phyloP scores from a whole-genome alignment of 2,113 vertebrate genomes.

The Mellivora capensis region DNA sequence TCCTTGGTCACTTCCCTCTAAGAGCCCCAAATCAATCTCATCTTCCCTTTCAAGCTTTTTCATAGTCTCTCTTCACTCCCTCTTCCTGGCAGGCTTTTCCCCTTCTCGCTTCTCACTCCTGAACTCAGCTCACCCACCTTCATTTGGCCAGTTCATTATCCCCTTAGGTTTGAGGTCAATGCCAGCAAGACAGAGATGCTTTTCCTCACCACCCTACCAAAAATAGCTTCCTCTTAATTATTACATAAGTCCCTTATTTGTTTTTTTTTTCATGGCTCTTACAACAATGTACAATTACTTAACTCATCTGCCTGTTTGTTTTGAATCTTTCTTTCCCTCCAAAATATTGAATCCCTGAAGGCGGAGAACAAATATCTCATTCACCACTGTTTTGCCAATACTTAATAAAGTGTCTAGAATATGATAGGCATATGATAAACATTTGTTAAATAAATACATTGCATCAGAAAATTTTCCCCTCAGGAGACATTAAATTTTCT shows the following conservation, averaged over 20 bases:
- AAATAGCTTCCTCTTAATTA: not conserved
- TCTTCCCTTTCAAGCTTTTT: not conserved
- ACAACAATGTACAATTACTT: not conserved
- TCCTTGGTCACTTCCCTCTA: not conserved
- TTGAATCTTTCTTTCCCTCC: not conserved
- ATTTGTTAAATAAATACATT: not conserved
- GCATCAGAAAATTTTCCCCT: not conserved
- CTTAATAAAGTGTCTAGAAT: not conserved
- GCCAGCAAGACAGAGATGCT: not conserved
- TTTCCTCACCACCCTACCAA: not conserved
- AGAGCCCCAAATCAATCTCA: not conserved
- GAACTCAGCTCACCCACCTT: too few relatives aligned
- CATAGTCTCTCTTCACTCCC: not conserved
- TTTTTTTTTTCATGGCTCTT: not conserved
- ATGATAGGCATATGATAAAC: not conserved
- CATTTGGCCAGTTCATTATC: fast-evolving
- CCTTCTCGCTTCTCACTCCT: not conserved
- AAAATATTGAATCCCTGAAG: not conserved
- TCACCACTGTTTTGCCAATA: not conserved
- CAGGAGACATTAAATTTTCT: not conserved
- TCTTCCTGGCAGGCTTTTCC: not conserved
- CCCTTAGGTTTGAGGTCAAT: not conserved
- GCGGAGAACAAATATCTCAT: not conserved
- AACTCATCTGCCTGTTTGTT: not conserved
- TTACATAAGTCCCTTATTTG: not conserved